Base-by-base conservation (phyloP, 2,888 invertebrate species). In the Drosophila barbarae region DNA sequence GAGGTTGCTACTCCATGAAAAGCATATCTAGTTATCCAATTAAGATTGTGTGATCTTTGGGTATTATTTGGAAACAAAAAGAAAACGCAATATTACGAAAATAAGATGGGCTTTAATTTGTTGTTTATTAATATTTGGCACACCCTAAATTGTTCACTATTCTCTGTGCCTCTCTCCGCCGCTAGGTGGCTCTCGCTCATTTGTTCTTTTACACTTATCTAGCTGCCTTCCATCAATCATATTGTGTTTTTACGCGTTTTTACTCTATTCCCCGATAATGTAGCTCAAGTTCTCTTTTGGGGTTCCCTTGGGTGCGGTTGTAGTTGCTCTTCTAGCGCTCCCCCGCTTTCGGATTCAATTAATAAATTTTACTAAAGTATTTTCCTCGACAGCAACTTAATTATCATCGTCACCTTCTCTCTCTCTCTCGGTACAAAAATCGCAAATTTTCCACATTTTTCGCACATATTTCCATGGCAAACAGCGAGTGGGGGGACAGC, bases 171-270 rank as follows among this genome's bases (percentile, higher is more conserved):
- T 42, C 15, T 41, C 30, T 41, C 26, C 36, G 32, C 0, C 13
- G 15, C n/a, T 23, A 23, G 23, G 23, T 23, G 23, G n/a, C 5
- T 8, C 35, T 35, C n/a, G n/a, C n/a, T 13, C 13, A 10, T 23
- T 23, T 10, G 36, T 18, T 32, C n/a, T 80, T 72, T 80, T 67
- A 71, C 75, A 80, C 74, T 83, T 77, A 76, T 71, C 70, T 18
- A 1, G 18, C 15, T 41, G 39, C 18, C 46, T 8, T 50, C 64
- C 35, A 69, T 59, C 69, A 67, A 69, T 59, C 69, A 69, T 57
- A 55, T 52, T 51, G 63, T 71, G 67, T 67, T 78, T 64, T 52
- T 61, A 57, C 63, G 68, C 56, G 50, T 41, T 50, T 41, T 50
- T 44, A 38, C 59, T 59, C 32, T 30, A 32, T 21, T 46, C 46